These are phyloP conservation scores for Tetanocera ferruginea DNA, from an alignment of 2,888 invertebrate genomes.

Conservation along the genomic window DNA sequence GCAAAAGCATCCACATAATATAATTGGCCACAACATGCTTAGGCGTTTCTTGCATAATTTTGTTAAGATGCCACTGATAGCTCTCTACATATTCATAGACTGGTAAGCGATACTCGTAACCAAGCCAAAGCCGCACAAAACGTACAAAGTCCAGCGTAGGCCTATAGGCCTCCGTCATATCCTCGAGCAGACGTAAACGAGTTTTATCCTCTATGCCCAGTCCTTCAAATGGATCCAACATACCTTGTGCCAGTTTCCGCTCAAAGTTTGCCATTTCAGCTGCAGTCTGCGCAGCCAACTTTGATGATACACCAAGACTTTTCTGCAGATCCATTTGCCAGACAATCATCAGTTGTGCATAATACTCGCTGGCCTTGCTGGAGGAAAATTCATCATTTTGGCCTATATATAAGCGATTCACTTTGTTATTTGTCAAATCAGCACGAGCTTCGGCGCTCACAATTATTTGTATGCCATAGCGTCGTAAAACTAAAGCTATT, in stretches of 20 bases:
- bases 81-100: conserved; percentile 61
- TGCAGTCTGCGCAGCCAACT: conserved; percentile 50
- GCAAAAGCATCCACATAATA: conserved; percentile 59
- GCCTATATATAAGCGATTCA: conserved; percentile 59
- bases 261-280: conserved; percentile 54
- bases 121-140: conserved; percentile 60
- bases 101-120: conserved; percentile 58
- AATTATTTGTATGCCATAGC: conserved; percentile 60
- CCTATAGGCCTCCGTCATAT: conserved; percentile 56
- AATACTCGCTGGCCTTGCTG: conserved; percentile 40
- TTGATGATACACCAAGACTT: conserved; percentile 54
- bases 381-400: conserved; percentile 53
- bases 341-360: conserved; percentile 35
- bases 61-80: conserved; percentile 57
- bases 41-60: conserved; percentile 54
- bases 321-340: conserved; percentile 48
- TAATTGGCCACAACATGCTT: conserved; percentile 61
- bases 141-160: conserved; percentile 57
- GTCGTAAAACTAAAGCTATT: conserved; percentile 56
- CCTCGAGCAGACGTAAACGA: conserved; percentile 52
- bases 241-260: conserved; percentile 50
- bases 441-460: conserved; percentile 56
- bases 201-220: conserved; percentile 53
- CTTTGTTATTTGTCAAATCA: conserved; percentile 56
- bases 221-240: conserved; percentile 48